Conservation (phyloP, 2,113 vertebrate genomes). For the Bothrops jararaca region DNA sequence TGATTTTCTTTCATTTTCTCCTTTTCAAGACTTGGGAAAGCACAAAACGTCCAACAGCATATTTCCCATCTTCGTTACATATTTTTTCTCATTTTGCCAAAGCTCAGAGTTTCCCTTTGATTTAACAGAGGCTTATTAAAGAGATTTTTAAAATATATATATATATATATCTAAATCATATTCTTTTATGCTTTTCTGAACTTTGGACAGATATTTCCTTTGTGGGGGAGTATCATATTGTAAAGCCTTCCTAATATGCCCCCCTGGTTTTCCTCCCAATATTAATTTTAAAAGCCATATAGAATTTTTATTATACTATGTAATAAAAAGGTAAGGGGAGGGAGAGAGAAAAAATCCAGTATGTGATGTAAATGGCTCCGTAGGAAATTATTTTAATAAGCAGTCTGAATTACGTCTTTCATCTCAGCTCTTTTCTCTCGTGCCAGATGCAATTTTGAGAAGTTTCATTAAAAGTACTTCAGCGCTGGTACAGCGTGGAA, state of each 20-base stretch:
- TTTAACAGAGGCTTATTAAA: not conserved
- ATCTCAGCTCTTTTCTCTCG: conserved; percentile 55
- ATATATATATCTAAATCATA: not conserved
- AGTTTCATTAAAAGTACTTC: conserved; percentile 65
- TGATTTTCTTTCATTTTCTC: not conserved
- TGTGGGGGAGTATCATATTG: not conserved
- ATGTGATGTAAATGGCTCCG: conserved; percentile 42
- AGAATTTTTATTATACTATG: conserved; percentile 48
- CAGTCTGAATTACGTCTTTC: conserved; percentile 38
- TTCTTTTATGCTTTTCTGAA: not conserved
- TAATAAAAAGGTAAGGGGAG: conserved; percentile 54
- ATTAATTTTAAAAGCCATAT: conserved; percentile 33
- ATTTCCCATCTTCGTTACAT: not conserved
- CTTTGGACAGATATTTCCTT: not conserved
- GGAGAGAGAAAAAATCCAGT: conserved; percentile 29
- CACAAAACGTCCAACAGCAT: not conserved
- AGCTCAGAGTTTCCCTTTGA: not conserved
- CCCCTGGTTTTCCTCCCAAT: conserved; percentile 32
- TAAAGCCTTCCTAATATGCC: conserved; percentile 3
- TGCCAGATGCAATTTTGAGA: conserved; percentile 49
- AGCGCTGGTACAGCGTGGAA: conserved; percentile 66
- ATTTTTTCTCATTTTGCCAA: not conserved
- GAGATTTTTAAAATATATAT: too few species aligned
- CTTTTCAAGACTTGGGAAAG: not conserved
- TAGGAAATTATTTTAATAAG: conserved; percentile 66